Conservation (phyloP, 1,140 invertebrate genomes). For the Asbolus verrucosus region DNA sequence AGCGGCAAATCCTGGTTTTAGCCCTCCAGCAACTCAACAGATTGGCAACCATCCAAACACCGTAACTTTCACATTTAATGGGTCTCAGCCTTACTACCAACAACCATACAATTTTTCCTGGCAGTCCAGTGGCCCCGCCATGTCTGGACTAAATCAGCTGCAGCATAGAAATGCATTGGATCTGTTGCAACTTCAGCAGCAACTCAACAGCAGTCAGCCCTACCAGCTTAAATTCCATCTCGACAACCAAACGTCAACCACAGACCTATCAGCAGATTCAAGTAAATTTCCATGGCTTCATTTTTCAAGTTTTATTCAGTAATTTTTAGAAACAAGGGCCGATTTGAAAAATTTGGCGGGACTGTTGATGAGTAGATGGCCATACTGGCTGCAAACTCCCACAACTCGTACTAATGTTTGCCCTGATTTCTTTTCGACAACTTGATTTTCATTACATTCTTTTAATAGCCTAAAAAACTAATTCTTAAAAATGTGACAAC, state of each 20-base stretch:
- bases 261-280: slow-evolving; percentile 43
- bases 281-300: slow-evolving; percentile 25
- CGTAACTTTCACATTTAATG: slow-evolving; percentile 1
- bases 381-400: slow-evolving; percentile 42
- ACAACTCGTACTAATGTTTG: slow-evolving; percentile 38
- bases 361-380: background rate
- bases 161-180: slow-evolving; percentile 43
- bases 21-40: background rate
- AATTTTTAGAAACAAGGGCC: background rate
- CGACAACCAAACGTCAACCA: slow-evolving; percentile 47
- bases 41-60: slow-evolving; percentile 13
- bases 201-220: slow-evolving; percentile 16
- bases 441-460: slow-evolving; percentile 8
- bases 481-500: slow-evolving; percentile 39
- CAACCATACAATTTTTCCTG: background rate
- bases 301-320: slow-evolving; percentile 1
- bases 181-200: slow-evolving; percentile 31
- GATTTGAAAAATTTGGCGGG: slow-evolving; percentile 25
- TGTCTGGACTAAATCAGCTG: slow-evolving; percentile 19
- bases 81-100: slow-evolving; percentile 12
- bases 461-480: slow-evolving; percentile 47
- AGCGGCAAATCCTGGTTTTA: slow-evolving; percentile 21
- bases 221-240: slow-evolving; percentile 52
- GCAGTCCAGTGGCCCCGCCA: background rate
- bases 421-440: background rate